These are phyloP conservation scores for Lithophane semibrunnea DNA, from an alignment of 2,888 invertebrate genomes.

Conservation along the genomic window DNA sequence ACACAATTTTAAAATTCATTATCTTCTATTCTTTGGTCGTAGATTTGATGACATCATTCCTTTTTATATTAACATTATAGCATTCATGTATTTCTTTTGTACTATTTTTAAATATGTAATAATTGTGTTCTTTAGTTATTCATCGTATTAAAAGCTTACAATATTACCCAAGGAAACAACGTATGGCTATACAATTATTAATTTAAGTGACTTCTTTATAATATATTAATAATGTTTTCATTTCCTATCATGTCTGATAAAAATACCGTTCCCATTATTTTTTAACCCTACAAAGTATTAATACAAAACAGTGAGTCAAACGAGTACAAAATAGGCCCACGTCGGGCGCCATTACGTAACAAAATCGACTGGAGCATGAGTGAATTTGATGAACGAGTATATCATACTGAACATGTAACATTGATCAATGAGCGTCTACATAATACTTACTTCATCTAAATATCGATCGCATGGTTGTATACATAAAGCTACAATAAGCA, in stretches of 20 bases:
- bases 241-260: not conserved
- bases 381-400: slow-evolving; percentile 56
- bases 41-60: not conserved
- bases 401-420: slow-evolving; percentile 46
- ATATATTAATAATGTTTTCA: not conserved
- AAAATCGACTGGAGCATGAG: slow-evolving; percentile 51
- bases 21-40: not conserved
- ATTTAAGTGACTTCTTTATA: not conserved
- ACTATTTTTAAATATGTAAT: not conserved
- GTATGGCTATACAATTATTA: not conserved
- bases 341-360: slow-evolving; percentile 68
- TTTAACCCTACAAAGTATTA: slow-evolving; percentile 6
- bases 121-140: not conserved
- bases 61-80: not conserved
- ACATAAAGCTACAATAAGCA: slow-evolving; percentile 72
- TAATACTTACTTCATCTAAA: slow-evolving; percentile 65
- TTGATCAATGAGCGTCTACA: slow-evolving; percentile 63
- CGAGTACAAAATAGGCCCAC: slow-evolving; percentile 48
- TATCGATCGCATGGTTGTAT: slow-evolving; percentile 62
- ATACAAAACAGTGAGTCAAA: slow-evolving; percentile 8
- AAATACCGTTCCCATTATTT: not conserved
- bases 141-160: not conserved
- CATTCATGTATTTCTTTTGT: not conserved
- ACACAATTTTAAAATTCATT: slow-evolving; percentile 9
- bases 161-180: not conserved